Conservation (phyloP, 2,113 vertebrate species). For the Aptenodytes forsteri region DNA sequence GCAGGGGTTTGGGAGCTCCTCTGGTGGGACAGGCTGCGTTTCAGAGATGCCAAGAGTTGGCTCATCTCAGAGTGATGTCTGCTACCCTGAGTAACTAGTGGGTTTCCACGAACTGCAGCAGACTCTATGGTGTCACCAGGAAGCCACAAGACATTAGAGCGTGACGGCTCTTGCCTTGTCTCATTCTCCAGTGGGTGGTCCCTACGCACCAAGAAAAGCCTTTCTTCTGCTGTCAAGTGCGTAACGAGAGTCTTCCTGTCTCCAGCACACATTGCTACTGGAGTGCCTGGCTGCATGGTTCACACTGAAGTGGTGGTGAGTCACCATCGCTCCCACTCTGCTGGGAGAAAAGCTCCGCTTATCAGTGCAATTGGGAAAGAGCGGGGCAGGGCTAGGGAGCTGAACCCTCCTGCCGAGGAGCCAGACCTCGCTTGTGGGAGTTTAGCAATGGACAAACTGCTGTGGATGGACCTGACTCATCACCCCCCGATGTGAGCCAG, state of each 20-base stretch:
- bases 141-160: background rate
- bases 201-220: background rate
- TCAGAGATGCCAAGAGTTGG: background rate
- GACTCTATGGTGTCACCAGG: background rate
- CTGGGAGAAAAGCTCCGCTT: background rate
- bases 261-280: background rate
- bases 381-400: background rate
- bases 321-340: accelerated
- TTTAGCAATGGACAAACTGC: background rate
- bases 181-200: background rate
- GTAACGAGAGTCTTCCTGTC: background rate
- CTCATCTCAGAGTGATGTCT: accelerated
- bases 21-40: background rate
- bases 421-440: background rate
- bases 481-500: accelerated
- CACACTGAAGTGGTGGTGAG: background rate
- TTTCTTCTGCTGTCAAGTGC: background rate
- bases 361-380: accelerated
- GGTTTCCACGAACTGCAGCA: background rate
- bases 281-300: background rate
- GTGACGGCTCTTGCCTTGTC: background rate
- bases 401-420: background rate
- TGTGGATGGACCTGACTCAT: background rate
- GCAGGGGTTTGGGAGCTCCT: background rate
- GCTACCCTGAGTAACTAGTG: background rate